A percentile compares a stretch with the other conserved stretches of the same genome.
Conservation (phyloP, 2,113 vertebrate species). For the Helogale parvula region DNA sequence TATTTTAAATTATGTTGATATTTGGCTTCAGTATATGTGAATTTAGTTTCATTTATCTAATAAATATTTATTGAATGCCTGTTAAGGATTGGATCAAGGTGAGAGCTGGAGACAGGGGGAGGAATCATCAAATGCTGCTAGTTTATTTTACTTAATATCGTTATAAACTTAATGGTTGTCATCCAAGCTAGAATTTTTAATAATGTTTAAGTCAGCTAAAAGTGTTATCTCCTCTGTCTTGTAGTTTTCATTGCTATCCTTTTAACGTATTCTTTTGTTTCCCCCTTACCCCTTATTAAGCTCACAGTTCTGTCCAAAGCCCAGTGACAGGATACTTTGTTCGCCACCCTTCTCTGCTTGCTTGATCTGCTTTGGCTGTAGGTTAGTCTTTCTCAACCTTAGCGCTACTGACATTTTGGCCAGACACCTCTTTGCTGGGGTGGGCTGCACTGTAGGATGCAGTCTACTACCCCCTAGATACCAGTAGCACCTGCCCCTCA, state of each 20-base stretch:
- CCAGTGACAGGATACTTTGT: too few relatives aligned
- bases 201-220: constrained; percentile 1
- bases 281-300: not conserved
- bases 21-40: not conserved
- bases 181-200: not conserved
- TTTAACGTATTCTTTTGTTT: not conserved
- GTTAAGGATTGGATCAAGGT: not conserved
- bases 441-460: too few relatives aligned
- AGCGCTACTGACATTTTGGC: too few relatives aligned
- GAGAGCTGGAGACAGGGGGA: not conserved
- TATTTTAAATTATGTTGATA: not conserved
- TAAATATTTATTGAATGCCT: not conserved
- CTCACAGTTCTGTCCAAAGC: not conserved
- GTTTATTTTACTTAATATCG: not conserved
- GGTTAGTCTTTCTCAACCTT: too few relatives aligned
- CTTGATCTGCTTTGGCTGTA: too few relatives aligned
- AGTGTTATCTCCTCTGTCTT: not conserved
- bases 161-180: not conserved
- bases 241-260: not conserved
- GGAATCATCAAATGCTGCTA: not conserved
- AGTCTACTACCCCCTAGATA: too few relatives aligned
- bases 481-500: too few relatives aligned
- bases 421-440: too few relatives aligned
- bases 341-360: too few relatives aligned
- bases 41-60: not conserved